Conservation (phyloP, 2,113 vertebrate species). For the Sinosuthora webbiana region DNA sequence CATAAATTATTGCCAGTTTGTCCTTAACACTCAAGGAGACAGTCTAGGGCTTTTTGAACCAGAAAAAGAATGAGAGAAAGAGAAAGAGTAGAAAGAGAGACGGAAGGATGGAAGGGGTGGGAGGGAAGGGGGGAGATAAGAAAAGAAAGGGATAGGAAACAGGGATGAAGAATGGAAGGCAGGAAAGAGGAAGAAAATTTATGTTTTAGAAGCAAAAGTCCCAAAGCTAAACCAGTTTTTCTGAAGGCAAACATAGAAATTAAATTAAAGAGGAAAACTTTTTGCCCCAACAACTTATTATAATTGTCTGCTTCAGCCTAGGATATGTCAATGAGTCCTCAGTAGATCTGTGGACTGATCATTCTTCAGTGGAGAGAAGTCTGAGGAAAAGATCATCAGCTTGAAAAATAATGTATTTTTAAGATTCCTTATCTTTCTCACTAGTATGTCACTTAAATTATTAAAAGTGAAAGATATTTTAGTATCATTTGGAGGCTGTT, state of each 20-base stretch:
- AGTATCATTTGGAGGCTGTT: slow-evolving; percentile 40
- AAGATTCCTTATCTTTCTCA: slow-evolving; percentile 35
- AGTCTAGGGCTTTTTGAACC: slow-evolving; percentile 34
- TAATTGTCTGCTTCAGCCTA: neutral
- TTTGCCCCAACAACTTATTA: neutral
- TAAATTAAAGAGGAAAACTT: neutral
- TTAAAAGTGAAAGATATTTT: slow-evolving; percentile 48
- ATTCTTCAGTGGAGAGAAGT: neutral
- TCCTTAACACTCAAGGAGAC: slow-evolving; percentile 78
- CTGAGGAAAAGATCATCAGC: neutral
- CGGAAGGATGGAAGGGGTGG: neutral
- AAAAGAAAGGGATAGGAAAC: neutral
- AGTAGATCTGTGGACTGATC: neutral
- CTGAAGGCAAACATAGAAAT: neutral
- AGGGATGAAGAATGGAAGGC: neutral
- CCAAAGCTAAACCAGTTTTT: neutral
- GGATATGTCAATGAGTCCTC: neutral
- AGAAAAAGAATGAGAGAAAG: slow-evolving; percentile 1
- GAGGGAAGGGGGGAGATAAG: neutral
- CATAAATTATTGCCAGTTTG: slow-evolving; percentile 79
- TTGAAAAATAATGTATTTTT: slow-evolving; percentile 20
- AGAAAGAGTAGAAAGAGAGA: neutral
- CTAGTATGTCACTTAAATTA: slow-evolving; percentile 28
- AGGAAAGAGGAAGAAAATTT: neutral
- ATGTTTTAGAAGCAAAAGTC: neutral